Evolutionary conservation across 2,113 vertebrate species (phyloP).

Genomic region (Rhagologus leucostigma): DNA sequence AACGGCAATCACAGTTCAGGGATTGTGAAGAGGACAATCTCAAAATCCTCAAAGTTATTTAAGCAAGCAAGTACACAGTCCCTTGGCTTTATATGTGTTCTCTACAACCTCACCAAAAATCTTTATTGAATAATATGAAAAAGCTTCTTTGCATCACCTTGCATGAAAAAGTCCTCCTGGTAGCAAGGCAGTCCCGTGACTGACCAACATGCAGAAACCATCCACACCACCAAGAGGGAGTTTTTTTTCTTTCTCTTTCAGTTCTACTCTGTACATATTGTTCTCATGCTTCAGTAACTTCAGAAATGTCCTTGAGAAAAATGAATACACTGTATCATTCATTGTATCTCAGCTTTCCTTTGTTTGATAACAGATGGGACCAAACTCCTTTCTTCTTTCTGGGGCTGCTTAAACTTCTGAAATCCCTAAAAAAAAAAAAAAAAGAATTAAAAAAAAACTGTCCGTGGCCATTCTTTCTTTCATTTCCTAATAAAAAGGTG

Average conservation of each 20-base stretch:
- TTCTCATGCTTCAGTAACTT: background rate
- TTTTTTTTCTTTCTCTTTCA: background rate
- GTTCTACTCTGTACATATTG: background rate
- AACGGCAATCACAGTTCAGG: background rate
- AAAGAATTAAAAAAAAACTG: too few relatives aligned
- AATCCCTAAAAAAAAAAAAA: background rate
- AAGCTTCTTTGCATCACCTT: background rate
- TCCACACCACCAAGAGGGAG: background rate
- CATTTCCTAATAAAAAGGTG: background rate
- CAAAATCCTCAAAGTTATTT: background rate
- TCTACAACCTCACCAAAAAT: background rate
- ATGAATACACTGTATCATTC: background rate
- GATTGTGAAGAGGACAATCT: background rate
- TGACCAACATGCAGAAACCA: background rate
- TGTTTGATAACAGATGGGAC: background rate
- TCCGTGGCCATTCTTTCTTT: background rate
- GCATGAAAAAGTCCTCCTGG: background rate
- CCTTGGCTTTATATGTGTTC: background rate
- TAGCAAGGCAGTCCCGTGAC: background rate
- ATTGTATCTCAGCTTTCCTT: background rate
- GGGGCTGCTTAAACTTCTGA: background rate
- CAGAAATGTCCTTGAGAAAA: background rate
- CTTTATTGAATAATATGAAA: background rate
- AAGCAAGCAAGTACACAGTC: background rate
- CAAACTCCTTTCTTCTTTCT: background rate